Evolutionary conservation across 2,113 vertebrate species (phyloP), one percentile per base, ranked within the genome.

Genomic region (Xiphophorus maculatus): DNA sequence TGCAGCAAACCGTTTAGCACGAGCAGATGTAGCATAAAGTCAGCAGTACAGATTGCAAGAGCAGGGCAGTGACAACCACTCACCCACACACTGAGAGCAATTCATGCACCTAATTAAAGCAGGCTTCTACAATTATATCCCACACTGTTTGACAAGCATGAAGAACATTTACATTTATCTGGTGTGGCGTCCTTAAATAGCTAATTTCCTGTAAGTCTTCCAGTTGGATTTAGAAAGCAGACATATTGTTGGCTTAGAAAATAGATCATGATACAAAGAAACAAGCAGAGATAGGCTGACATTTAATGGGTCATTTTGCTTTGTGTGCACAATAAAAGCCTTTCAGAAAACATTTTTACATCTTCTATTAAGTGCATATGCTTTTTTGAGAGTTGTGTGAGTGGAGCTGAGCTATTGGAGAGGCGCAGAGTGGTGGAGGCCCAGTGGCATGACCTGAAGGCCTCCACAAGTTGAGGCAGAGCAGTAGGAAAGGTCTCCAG

Each of bases 391-490:
- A 61, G 27, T 4, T 28, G 27, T n/a, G 7, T 70, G 40, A 84
- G 79, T 82, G 69, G 73, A 29, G 44, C 54, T 15, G 65, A 66
- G 71, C 51, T 63, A 64, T 64, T 76, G 76, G 51, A 69, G 32
- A 60, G 63, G 69, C 48, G 15, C 70, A n/a, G 62, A 25, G 12
- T 48, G 33, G 10, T 29, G 29, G 60, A 61, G 30, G 71, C 29
- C 74, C 71, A 61, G 74, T 67, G 58, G 74, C 63, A 67, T 5
- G 5, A 76, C 73, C 82, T 64, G 64, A 65, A 76, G 35, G 67
- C 71, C 70, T 61, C 35, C 17, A 29, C 9, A 67, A 17, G 42
- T 63, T 27, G 35, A 65, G 51, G 22, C 51, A 44, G 12, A 62
- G 37, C 7, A 44, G 70, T 3, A 14, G 25, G 40, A 13, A 61